Percentiles rank a stretch among this genome's conserved stretches.
These are phyloP conservation scores for Lasius platythorax DNA, from an alignment of 2,888 invertebrate species.

Conservation along the genomic window DNA sequence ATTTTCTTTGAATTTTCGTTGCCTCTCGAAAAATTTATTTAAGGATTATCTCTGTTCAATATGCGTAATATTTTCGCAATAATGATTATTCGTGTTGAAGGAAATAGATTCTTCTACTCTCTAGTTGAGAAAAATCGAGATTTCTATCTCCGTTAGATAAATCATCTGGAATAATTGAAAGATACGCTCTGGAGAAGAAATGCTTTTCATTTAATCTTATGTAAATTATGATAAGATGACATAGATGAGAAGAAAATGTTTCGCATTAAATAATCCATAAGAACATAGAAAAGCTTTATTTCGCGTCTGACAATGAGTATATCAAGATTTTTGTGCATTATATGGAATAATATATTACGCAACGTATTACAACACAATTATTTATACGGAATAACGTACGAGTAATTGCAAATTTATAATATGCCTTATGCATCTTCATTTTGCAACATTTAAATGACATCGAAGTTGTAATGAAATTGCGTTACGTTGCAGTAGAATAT, in stretches of 20 bases:
- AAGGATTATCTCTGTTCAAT: neutral
- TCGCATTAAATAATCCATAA: neutral
- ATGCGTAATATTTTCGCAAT: neutral
- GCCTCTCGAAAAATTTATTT: neutral
- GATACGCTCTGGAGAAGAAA: neutral
- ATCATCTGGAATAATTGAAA: neutral
- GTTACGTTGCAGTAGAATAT: constrained; percentile 9
- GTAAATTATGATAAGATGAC: neutral
- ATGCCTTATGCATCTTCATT: constrained; percentile 15
- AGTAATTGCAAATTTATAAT: neutral
- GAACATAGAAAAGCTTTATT: neutral
- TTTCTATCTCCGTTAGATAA: neutral
- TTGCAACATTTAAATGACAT: constrained; percentile 19
- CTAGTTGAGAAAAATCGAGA: neutral
- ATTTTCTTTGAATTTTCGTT: neutral
- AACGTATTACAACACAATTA: neutral
- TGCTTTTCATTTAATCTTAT: neutral
- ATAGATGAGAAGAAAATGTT: neutral
- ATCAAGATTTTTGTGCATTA: constrained; percentile 15
- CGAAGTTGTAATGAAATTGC: neutral
- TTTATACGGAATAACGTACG: constrained; percentile 1
- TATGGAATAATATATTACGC: neutral
- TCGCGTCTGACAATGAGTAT: neutral
- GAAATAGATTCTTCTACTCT: neutral
- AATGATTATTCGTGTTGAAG: neutral